Evolutionary conservation across 1,140 invertebrate species (phyloP).

Genomic region (Eriosoma lanigerum): DNA sequence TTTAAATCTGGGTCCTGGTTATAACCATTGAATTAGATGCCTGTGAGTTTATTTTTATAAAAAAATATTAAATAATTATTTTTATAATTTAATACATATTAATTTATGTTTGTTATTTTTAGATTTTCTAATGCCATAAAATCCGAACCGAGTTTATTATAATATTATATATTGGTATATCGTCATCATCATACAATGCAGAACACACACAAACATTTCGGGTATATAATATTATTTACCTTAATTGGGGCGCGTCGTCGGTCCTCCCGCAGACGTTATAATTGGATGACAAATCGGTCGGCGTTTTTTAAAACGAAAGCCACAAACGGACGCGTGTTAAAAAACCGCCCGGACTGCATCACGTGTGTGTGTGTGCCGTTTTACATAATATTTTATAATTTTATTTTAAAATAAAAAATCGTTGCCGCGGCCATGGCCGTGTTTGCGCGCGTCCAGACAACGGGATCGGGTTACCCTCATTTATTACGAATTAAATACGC

Average conservation of each 20-base stretch:
- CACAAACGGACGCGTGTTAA: constrained; percentile 32
- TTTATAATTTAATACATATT: too few species aligned
- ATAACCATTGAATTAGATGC: too few species aligned
- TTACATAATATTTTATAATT: not conserved
- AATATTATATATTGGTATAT: not conserved
- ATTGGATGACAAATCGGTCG: constrained; percentile 48
- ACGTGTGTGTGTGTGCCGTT: too few species aligned
- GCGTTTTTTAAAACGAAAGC: constrained; percentile 43
- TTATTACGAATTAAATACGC: not conserved
- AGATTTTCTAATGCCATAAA: too few species aligned
- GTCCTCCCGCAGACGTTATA: not conserved
- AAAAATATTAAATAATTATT: too few species aligned
- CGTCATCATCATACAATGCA: too few species aligned
- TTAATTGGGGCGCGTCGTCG: constrained; percentile 32
- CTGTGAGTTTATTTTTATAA: too few species aligned
- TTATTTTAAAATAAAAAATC: too few species aligned
- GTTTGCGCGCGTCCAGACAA: constrained; percentile 24
- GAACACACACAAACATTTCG: not conserved
- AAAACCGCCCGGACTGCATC: constrained; percentile 23
- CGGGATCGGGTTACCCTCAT: constrained; percentile 28
- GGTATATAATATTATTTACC: constrained; percentile 22
- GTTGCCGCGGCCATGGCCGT: too few species aligned
- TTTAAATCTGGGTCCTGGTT: too few species aligned
- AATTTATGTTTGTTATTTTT: too few species aligned
- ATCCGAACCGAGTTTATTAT: too few species aligned